Base-by-base conservation (phyloP, 2,797 vertebrate species). In the Schizothorax lantsangensis region DNA sequence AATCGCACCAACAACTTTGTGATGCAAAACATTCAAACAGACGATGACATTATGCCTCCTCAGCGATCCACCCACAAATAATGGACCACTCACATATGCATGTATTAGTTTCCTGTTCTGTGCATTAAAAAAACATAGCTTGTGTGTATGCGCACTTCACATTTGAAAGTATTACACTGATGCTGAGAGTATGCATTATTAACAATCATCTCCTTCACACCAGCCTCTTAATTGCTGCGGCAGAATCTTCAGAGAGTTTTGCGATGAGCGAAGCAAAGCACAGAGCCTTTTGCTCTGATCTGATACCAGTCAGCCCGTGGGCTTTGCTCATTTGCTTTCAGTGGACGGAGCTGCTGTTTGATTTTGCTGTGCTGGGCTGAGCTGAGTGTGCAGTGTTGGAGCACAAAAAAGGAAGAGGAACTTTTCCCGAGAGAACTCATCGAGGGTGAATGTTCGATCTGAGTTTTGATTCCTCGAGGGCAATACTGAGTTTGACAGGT, bases 141-240 rank as follows among this genome's bases (percentile, higher is more conserved):
- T 81, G 54, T 89, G 72, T 80, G 74, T n/a, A n/a, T 86, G 83
- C 84, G 62, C 90, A 91, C 87, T 88, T 85, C 68, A 92, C 91
- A 93, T 87, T 88, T 87, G 87, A 52, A 64, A 89, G 88, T 88
- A 81, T 87, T 88, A 59, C 69, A 77, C 84, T 40, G n/a, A 86
- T 36, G 74, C 84, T 23, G 19, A 10, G 52, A 36, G 69, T 45
- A 87, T 95, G 86, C 88, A 94, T 95, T 93, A 94, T 93, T 94
- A 89, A 95, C 89, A 43, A 23, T 5, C 1, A 73, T 86, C 49
- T 71, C 87, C 79, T 82, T 3, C n/a, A 15, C 78, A 47, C 36
- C 64, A 6, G 75, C 75, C 73, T 83, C 81, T 88, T 92, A 92
- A 92, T 87, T 90, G 88, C 88, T 71, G 72, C 66, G 66, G 79